Percentiles rank a stretch among this genome's conserved stretches.
phyloP scores from a whole-genome alignment of 2,888 invertebrate species.

The Baccha elongata region DNA sequence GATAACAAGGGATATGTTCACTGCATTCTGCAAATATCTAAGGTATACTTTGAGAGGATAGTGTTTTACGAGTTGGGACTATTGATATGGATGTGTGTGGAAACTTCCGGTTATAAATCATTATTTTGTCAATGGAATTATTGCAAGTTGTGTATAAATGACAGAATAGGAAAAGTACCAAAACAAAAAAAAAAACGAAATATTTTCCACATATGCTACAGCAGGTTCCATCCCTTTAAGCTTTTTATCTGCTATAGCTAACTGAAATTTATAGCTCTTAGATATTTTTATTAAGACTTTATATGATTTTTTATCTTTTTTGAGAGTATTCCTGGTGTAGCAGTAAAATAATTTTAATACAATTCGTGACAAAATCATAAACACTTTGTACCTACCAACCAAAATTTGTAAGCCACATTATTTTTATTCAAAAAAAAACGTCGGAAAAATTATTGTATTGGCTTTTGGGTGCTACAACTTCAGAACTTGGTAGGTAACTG shows the following conservation, averaged over 20 bases:
- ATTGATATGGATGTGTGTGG: slow-evolving; percentile 33
- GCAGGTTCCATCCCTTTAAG: slow-evolving; percentile 57
- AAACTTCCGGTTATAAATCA: slow-evolving; percentile 72
- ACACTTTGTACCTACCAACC: slow-evolving; percentile 57
- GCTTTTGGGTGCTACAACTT: too few species aligned
- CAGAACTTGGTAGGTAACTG: too few species aligned
- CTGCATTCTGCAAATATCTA: slow-evolving; percentile 63
- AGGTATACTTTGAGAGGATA: slow-evolving; percentile 56
- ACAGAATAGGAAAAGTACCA: slow-evolving; percentile 49
- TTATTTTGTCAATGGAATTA: slow-evolving; percentile 74
- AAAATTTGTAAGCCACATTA: too few species aligned
- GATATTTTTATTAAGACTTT: slow-evolving; percentile 9
- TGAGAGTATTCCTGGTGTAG: slow-evolving; percentile 3
- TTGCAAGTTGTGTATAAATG: slow-evolving; percentile 69
- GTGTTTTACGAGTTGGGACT: background rate
- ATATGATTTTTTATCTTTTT: slow-evolving; percentile 7
- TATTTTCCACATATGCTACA: slow-evolving; percentile 65
- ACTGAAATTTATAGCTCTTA: slow-evolving; percentile 68
- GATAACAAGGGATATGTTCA: slow-evolving; percentile 47
- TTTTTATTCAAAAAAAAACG: too few species aligned
- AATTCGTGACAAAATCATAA: slow-evolving; percentile 41
- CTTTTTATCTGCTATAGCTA: slow-evolving; percentile 71
- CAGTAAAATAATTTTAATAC: too few species aligned
- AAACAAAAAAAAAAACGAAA: slow-evolving; percentile 56
- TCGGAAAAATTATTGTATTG: too few species aligned